phyloP scores from a whole-genome alignment of 2,888 invertebrate species.

The Cremastobaeus sp. region DNA sequence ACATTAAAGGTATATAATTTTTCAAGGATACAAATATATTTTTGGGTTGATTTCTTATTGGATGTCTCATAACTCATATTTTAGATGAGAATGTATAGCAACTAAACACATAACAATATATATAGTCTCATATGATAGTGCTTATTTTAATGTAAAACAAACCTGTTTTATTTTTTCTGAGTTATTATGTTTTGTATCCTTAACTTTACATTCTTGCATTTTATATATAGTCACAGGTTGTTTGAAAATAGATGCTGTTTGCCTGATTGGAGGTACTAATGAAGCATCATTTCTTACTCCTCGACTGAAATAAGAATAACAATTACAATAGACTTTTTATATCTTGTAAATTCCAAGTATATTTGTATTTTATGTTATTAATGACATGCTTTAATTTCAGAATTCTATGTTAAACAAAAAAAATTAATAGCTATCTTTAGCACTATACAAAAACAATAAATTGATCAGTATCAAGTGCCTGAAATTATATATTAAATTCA shows the following conservation, averaged over 20 bases:
- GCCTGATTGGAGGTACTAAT: constrained; percentile 95
- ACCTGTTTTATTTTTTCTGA: constrained; percentile 94
- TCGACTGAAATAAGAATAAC: constrained; percentile 80
- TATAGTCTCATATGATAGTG: background rate
- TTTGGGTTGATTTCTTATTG: no score
- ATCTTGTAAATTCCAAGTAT: background rate
- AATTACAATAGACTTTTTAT: background rate
- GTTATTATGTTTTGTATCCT: constrained; percentile 94
- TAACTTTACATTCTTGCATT: constrained; percentile 93
- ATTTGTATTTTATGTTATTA: background rate
- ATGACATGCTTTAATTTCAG: background rate
- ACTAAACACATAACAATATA: background rate
- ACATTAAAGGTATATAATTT: no score
- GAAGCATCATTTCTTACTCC: constrained; percentile 92
- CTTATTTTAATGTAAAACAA: no score
- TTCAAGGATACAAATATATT: no score
- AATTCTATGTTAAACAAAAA: no score
- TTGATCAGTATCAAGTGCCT: background rate
- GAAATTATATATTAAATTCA: background rate
- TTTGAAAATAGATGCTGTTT: constrained; percentile 99
- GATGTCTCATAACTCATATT: no score
- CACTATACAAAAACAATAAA: no score
- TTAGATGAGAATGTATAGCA: background rate
- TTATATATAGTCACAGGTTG: constrained; percentile 98
- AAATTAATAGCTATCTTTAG: no score